Conservation (phyloP, 2,113 vertebrate species). For the Trachemys scripta region DNA sequence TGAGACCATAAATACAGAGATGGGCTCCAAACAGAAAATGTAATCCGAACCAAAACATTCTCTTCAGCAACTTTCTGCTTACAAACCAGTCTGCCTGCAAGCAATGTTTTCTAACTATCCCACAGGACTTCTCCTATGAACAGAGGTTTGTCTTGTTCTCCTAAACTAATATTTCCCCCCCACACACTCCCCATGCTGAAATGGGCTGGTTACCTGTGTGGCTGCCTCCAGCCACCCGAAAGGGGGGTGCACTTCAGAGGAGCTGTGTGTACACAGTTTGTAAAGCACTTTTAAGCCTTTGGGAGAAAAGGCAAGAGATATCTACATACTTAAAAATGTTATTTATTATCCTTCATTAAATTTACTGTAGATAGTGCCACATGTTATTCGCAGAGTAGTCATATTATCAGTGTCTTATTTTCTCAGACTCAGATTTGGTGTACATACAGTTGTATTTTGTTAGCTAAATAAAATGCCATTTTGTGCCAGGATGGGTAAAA, state of each 20-base stretch:
- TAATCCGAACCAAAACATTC: not conserved
- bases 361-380: not conserved
- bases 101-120: not conserved
- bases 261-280: not conserved
- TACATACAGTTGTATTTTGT: not conserved
- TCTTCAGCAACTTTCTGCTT: not conserved
- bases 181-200: not conserved
- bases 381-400: not conserved
- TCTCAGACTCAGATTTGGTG: conserved; percentile 28
- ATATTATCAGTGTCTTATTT: not conserved
- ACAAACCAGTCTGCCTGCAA: not conserved
- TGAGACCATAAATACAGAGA: not conserved
- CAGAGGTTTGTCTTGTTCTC: not conserved
- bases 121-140: not conserved
- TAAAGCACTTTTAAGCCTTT: not conserved
- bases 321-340: not conserved
- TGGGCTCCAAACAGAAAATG: not conserved
- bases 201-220: not conserved
- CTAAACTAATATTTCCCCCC: not conserved
- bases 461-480: conserved; percentile 9
- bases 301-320: not conserved
- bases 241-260: not conserved
- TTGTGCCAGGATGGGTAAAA: not conserved
- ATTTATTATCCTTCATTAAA: not conserved
- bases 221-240: not conserved